A percentile compares a stretch with the other conserved stretches of the same genome.
phyloP scores from a whole-genome alignment of 2,797 vertebrate species.

The Benthosema pterotum region DNA sequence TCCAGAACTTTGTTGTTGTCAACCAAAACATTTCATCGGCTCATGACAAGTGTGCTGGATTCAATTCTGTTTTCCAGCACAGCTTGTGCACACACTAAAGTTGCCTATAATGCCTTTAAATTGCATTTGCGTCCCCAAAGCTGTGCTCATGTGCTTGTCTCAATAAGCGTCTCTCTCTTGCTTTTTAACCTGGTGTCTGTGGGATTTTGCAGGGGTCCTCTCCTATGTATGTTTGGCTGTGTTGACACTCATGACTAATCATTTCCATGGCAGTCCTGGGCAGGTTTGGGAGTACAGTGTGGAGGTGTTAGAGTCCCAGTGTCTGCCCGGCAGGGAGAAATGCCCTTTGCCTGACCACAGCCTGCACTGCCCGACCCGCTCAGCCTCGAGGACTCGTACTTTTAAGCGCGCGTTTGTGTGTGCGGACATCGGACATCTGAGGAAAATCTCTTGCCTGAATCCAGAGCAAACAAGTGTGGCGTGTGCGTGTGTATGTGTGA shows the following conservation, averaged over 20 bases:
- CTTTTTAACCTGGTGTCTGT: constrained; percentile 45
- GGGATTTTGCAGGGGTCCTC: constrained; percentile 51
- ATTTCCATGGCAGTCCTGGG: constrained; percentile 57
- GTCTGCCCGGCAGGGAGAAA: constrained; percentile 40
- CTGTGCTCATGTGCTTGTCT: constrained; percentile 36
- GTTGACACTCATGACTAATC: constrained; percentile 60
- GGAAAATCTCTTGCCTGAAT: no score
- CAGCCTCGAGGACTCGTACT: constrained; percentile 54
- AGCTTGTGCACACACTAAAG: no score
- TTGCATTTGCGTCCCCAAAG: constrained; percentile 15
- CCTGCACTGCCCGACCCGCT: constrained; percentile 36
- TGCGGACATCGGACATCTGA: constrained; percentile 10
- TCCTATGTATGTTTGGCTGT: constrained; percentile 58
- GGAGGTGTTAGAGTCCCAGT: constrained; percentile 59
- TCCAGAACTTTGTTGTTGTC: no score
- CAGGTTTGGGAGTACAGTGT: constrained; percentile 40
- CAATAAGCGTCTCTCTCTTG: constrained; percentile 18
- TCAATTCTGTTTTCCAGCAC: no score
- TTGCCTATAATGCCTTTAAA: no score
- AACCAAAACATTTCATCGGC: no score
- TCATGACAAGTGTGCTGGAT: no score
- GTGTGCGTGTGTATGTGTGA: constrained; percentile 20
- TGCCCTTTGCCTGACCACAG: constrained; percentile 56
- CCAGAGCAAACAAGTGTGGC: no score
- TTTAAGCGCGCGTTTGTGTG: constrained; percentile 53